Base-by-base conservation (phyloP, 1,140 invertebrate genomes). In the Druon quercuslanigerum region DNA sequence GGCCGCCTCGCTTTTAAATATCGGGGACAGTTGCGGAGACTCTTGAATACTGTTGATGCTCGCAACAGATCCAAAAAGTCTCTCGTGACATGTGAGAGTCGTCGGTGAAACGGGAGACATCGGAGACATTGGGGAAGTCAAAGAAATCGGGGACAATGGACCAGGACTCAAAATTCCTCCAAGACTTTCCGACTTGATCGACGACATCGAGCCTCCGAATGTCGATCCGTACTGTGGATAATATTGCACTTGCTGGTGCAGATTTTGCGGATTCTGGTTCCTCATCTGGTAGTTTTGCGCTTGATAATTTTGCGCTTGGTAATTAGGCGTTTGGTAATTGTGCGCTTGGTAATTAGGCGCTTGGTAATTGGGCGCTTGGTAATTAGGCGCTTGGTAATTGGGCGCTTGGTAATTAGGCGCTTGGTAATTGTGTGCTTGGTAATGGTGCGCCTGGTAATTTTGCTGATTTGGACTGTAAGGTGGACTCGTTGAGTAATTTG, bases 1-100 rank as follows among this genome's bases (percentile, higher is more conserved):
- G 0, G 96, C 96, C 5, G 96, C 95, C 87, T 96, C 96, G 87
- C 96, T 96, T 84, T 96, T 96, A 89, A 96, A 97, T 60, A 96
- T 94, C 0, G 95, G 95, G 25, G 92, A 90, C 60, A 90, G 78
- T 74, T 92, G 85, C 14, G 87, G 86, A 7, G 86, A 85, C 17
- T 85, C 85, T 0, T 76, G 70, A 4, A 77, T 50, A 7, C 83
- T 81, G 33, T 84, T 85, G 25, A 83, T 79, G 33, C 79, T 84
- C 17, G 81, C 76, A 1, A 72, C 72, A 1, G 82, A 86, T 11
- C 91, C 91, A 78, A 92, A 92, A 7, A 91, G 83, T 75, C 90
- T 87, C 74, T 92, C 92, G 71, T 90, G 89, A 19, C 87, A 90
- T 9, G 12, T 88, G 88, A 46, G 85, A 19, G n/a, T 75, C 74